Base-by-base conservation (phyloP, 2,113 vertebrate genomes). In the Cyanoliseus patagonus region DNA sequence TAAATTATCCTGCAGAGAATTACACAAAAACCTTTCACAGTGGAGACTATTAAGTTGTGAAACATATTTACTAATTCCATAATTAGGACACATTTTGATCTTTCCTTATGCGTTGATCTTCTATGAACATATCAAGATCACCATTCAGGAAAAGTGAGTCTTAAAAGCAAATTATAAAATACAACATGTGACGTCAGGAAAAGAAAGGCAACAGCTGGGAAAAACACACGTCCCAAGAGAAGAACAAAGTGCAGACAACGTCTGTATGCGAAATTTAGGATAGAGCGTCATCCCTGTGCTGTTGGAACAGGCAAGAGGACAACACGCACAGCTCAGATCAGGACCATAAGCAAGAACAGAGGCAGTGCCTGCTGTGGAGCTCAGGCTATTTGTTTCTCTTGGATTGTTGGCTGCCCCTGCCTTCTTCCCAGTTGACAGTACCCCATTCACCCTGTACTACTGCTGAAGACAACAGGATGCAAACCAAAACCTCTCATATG, bases 241-340 rank as follows among this genome's bases (percentile, higher is more conserved):
- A 62, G 37, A 92, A 52, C 4, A 4, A 80, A 83, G 23, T 1
- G 4, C 35, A 67, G 61, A 67, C 19, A 53, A 86, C 44, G 15
- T 62, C 74, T 25, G 8, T 7, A 28, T 33, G 27, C 31, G 57
- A 49, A 59, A 51, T 17, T 41, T 4, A 83, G 47, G 37, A 35
- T 7, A 15, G 86, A 13, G 15, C 3, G 7, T 49, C 49, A 78
- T 16, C n/a, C 8, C 44, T n/a, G 30, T 49, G 70, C 49, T 86
- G 33, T 2, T 63, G 62, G 15, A 27, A 28, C 18, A 37, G 39
- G 15, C n/a, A 61, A 69, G 49, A 67, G 19, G 37, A 52, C 41
- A 63, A 44, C 15, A 0, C 2, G 3, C 1, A 42, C 31, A 42
- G 1, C 66, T 83, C 37, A 15, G 13, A 47, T 4, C 0, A 6